Evolutionary conservation across 1,140 invertebrate genomes (phyloP), one percentile per base, ranked within the genome.

Genomic region (Nixonia krombeini): DNA sequence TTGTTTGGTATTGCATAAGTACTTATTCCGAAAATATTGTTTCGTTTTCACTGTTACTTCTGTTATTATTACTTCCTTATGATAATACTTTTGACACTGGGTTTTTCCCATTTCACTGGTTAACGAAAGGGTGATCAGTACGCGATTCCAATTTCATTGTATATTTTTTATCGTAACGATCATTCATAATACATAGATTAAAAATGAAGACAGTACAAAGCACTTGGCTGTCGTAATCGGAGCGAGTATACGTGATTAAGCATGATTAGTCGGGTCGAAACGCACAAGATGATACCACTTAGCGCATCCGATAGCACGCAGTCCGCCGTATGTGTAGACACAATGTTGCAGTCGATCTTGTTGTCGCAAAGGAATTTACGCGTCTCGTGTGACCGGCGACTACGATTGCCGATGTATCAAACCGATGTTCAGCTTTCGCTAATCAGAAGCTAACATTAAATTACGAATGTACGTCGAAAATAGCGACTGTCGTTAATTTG

Each of bases 381-480:
- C 29, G 6, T 17, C 13, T n/a, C n/a, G n/a, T 6, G 29, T 47
- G 21, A 10, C 17, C 29, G 29, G 35, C 45, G 18, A n/a, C 21
- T 9, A 16, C 12, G 35, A 47, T 47, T 47, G 35, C 28, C 17
- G 16, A 16, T 7, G 28, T 8, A 35, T 47, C 45, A 35, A 46
- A 15, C 26, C 7, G 13, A 46, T 28, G 16, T 13, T 13, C 31
- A 17, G 25, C n/a, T n/a, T n/a, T 29, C 8, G 26, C 41, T 46
- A 15, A 29, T 46, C 31, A n/a, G 17, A 21, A 44, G 21, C 8
- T n/a, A 12, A 12, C 12, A n/a, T n/a, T n/a, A 37, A 9, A 15
- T 3, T 16, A 12, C 29, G 29, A 33, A 12, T 9, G 17, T 16
- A 37, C 35, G 35, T 37, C n/a, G n/a, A n/a, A n/a, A n/a, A n/a